Percentiles rank a stretch among this genome's conserved stretches.
Evolutionary conservation across 2,888 invertebrate species (phyloP).

Genomic region (Chaitophorus viminalis): DNA sequence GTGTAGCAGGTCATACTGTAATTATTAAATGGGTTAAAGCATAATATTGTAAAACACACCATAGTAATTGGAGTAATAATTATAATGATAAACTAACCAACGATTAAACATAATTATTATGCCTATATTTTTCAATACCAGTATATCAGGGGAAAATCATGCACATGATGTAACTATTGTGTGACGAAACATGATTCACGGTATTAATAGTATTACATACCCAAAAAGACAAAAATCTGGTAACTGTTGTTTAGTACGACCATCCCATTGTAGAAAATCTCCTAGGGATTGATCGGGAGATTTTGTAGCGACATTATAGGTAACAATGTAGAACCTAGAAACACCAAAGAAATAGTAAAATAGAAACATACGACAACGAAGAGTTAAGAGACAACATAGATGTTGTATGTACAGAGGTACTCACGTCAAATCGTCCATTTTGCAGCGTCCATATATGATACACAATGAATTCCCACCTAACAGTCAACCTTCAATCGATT

Average conservation of each 20-base stretch:
- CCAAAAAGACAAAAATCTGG: conserved; percentile 89
- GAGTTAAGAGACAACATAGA: no score
- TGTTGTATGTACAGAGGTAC: no score
- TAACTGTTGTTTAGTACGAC: conserved; percentile 73
- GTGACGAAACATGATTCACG: background rate
- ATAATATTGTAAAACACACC: no score
- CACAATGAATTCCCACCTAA: background rate
- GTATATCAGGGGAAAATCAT: no score
- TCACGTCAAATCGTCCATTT: background rate
- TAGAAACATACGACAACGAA: background rate
- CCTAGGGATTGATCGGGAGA: conserved; percentile 79
- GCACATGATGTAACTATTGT: background rate
- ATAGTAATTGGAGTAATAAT: background rate
- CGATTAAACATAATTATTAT: background rate
- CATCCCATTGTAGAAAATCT: conserved; percentile 76
- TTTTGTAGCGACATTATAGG: conserved; percentile 91
- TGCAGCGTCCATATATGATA: background rate
- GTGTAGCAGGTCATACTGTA: background rate
- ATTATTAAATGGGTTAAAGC: background rate
- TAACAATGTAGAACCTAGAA: conserved; percentile 80
- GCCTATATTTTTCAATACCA: background rate
- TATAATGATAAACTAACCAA: background rate
- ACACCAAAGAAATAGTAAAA: background rate
- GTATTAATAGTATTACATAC: conserved; percentile 68
- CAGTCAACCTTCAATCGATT: background rate